Evolutionary conservation across 2,113 vertebrate genomes (phyloP).

Genomic region (Xenopus borealis): DNA sequence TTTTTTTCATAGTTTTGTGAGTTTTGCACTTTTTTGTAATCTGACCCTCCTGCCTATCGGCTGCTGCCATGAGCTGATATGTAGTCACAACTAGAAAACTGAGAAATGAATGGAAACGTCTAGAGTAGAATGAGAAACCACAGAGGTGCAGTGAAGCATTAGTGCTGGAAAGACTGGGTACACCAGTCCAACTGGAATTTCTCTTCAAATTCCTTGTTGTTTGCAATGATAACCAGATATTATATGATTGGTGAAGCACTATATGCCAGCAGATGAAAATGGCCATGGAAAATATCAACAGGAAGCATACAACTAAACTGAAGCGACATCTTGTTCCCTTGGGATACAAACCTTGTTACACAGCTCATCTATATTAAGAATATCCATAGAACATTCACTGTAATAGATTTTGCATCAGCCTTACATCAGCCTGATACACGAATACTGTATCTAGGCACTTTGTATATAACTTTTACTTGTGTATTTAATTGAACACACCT

Average conservation of each 20-base stretch:
- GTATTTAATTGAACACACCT: not conserved
- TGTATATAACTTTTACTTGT: conserved; percentile 17
- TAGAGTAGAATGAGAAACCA: too few relatives aligned
- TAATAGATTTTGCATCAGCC: conserved; percentile 44
- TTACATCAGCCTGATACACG: conserved; percentile 29
- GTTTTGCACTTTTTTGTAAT: too few relatives aligned
- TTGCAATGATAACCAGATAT: not conserved
- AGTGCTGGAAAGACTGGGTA: too few relatives aligned
- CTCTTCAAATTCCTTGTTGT: too few relatives aligned
- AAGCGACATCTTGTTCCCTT: conserved; percentile 15
- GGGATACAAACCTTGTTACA: conserved; percentile 24
- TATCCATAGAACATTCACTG: conserved; percentile 7
- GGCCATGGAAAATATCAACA: conserved; percentile 20
- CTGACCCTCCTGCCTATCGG: too few relatives aligned
- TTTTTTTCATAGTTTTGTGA: too few relatives aligned
- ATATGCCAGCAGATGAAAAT: not conserved
- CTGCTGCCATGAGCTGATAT: too few relatives aligned
- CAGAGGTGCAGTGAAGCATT: too few relatives aligned
- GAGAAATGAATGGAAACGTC: too few relatives aligned
- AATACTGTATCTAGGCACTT: not conserved
- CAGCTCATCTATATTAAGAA: conserved; percentile 25
- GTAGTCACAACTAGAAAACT: too few relatives aligned
- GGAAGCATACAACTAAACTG: conserved; percentile 8
- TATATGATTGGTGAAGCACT: not conserved
- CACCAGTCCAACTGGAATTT: too few relatives aligned